Evolutionary conservation across 2,113 vertebrate genomes (phyloP).

Genomic region (Rana temporaria): DNA sequence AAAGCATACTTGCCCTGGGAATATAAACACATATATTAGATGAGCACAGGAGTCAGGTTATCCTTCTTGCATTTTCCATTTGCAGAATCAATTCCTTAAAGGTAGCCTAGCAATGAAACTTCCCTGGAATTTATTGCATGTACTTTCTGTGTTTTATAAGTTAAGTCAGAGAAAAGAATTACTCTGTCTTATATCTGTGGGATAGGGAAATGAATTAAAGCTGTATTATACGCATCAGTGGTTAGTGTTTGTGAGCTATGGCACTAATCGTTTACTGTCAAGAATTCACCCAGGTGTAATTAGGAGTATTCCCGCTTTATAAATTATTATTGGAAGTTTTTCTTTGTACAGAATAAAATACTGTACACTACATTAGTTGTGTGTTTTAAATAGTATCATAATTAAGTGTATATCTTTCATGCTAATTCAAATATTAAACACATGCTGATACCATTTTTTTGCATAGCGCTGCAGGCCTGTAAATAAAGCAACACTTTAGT

Average conservation of each 20-base stretch:
- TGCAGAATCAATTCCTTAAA: conserved; percentile 45
- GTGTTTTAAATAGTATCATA: not conserved
- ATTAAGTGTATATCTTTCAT: not conserved
- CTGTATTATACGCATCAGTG: not conserved
- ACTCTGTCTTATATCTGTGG: not conserved
- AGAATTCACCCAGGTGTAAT: conserved; percentile 3
- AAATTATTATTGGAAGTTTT: not conserved
- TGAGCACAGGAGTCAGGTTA: conserved; percentile 7
- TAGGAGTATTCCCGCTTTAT: not conserved
- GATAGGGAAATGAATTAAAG: not conserved
- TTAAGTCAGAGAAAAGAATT: conserved; percentile 28
- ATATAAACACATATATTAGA: conserved; percentile 41
- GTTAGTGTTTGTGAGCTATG: not conserved
- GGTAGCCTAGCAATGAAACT: conserved; percentile 21
- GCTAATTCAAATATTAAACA: not conserved
- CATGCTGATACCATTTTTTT: no score
- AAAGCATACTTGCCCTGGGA: conserved; percentile 33
- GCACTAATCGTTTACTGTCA: not conserved
- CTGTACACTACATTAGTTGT: not conserved
- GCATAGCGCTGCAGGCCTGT: no score
- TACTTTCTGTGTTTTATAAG: conserved; percentile 34
- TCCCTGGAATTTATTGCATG: conserved; percentile 23
- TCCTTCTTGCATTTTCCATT: conserved; percentile 34
- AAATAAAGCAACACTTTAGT: no score
- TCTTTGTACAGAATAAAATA: not conserved